These are phyloP conservation scores for Nemoura dubitans DNA, from an alignment of 2,888 invertebrate species.

Conservation along the genomic window DNA sequence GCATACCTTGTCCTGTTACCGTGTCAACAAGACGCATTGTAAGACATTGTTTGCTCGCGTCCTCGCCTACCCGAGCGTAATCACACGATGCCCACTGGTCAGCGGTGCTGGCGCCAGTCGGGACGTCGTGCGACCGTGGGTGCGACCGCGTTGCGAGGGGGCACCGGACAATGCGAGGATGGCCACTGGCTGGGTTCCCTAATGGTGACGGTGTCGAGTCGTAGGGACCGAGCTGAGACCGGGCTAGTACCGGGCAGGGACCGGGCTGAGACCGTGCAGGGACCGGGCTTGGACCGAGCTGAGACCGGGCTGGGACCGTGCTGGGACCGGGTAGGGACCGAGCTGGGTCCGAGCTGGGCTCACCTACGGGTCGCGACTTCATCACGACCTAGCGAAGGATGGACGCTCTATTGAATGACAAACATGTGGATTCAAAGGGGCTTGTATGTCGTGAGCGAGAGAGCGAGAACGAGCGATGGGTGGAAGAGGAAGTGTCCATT, in stretches of 20 bases:
- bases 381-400: conserved; percentile 26
- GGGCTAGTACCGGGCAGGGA: too few relatives aligned
- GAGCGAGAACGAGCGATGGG: not conserved
- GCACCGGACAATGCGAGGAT: too few relatives aligned
- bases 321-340: too few relatives aligned
- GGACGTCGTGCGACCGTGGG: not conserved
- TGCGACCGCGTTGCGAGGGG: not conserved
- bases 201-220: too few relatives aligned
- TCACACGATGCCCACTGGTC: not conserved
- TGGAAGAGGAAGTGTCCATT: conserved; percentile 34
- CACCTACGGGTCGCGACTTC: not conserved
- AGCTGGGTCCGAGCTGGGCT: not conserved
- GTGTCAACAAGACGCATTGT: conserved; percentile 12
- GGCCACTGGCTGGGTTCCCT: too few relatives aligned
- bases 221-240: too few relatives aligned
- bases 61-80: not conserved
- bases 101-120: not conserved
- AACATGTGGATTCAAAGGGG: conserved; percentile 23
- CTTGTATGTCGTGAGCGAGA: conserved; percentile 15
- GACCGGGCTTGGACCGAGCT: too few relatives aligned
- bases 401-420: conserved; percentile 23
- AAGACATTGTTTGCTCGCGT: conserved; percentile 27
- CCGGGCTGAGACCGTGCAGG: too few relatives aligned
- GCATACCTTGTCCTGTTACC: conserved; percentile 14
- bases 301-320: too few relatives aligned